Base-by-base conservation (phyloP, 2,888 invertebrate genomes). In the Griposia aprilina region DNA sequence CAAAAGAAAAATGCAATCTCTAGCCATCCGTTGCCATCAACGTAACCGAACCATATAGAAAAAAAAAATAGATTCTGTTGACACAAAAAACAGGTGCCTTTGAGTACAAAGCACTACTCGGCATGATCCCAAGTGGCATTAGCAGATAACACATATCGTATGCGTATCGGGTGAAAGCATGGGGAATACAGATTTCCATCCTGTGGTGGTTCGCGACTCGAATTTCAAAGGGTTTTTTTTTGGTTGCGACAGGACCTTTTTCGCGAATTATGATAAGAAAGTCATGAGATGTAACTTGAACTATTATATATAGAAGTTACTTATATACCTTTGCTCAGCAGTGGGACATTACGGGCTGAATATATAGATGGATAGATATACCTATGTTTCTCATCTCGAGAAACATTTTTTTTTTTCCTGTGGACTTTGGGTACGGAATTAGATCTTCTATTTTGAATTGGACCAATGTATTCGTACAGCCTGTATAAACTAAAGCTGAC, bases 181-280 rank as follows among this genome's bases (percentile, higher is more conserved):
- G 94, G 96, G 96, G 96, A 94, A 94, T 96, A 92, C 94, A 94
- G 96, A 96, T 95, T 96, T 93, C 86, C 93, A 94, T 94, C 90
- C 66, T 84, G 90, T 90, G 93, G 93, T 92, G 91, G 86, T 89
- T 90, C 93, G 93, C 93, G 94, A 91, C 90, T 93, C 93, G 95
- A 95, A 95, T 96, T 95, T 95, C 95, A 96, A 96, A 96, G 94
- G 95, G 95, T 92, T 96, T 96, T 94, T 94, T 94, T 94, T 94
- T 90, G 86, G 90, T 87, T 88, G 86, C 84, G 73, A 87, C 82
- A 86, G 92, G 91, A 91, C 90, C 91, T 91, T 90, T 90, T 91
- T 92, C 87, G 81, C 82, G 89, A 88, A 89, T 89, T 88, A 88
- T 81, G 65, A 77, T 69, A 68, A 57, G 62, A 59, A 67, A 26